phyloP scores from a whole-genome alignment of 2,113 vertebrate species.

The Struthidea cinerea region DNA sequence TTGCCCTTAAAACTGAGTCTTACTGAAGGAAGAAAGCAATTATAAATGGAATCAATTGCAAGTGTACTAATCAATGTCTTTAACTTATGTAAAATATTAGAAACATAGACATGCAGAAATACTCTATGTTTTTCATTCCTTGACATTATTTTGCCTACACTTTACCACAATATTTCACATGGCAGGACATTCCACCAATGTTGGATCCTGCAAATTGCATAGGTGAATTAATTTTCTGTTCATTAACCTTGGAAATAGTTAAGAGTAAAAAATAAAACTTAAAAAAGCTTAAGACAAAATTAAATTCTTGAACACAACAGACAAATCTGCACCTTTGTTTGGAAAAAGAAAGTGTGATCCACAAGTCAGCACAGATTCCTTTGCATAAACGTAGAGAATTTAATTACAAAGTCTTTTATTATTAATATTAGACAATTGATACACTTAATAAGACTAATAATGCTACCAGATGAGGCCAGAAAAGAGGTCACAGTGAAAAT shows the following conservation, averaged over 20 bases:
- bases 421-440: not conserved
- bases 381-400: not conserved
- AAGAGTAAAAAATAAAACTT: not conserved
- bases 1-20: not conserved
- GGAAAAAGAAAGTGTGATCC: not conserved
- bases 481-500: not conserved
- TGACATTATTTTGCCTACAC: not conserved
- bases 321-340: not conserved
- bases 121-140: not conserved
- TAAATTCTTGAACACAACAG: not conserved
- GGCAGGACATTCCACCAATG: not conserved
- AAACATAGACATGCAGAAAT: not conserved
- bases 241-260: not conserved
- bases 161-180: not conserved
- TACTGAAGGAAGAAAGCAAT: not conserved
- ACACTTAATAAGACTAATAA: not conserved
- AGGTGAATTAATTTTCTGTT: not conserved
- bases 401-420: not conserved
- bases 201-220: not conserved
- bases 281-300: not conserved
- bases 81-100: not conserved
- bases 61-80: not conserved
- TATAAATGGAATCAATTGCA: not conserved
- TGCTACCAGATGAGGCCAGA: not conserved
- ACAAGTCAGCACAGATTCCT: not conserved